Evolutionary conservation across 2,113 vertebrate species (phyloP).

Genomic region (Manacus vitellinus): DNA sequence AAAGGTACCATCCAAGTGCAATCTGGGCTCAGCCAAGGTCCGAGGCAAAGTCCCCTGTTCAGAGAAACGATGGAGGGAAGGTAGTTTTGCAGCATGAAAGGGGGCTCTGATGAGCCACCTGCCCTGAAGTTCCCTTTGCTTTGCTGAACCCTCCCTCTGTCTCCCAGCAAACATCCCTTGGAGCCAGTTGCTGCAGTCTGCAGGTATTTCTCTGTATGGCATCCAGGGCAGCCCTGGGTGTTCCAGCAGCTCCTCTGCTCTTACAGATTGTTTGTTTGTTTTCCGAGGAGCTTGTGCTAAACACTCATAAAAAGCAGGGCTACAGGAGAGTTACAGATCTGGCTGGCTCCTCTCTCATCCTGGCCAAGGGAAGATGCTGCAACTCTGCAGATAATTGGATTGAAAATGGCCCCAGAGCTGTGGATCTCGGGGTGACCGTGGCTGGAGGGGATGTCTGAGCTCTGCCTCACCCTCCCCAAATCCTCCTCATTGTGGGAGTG

Average conservation of each 20-base stretch:
- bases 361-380: background rate
- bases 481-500: background rate
- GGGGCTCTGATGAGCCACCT: background rate
- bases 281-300: background rate
- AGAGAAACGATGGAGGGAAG: background rate
- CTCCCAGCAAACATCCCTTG: background rate
- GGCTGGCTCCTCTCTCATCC: background rate
- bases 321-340: background rate
- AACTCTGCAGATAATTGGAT: background rate
- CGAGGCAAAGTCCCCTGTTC: background rate
- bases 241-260: background rate
- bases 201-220: background rate
- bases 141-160: background rate
- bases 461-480: background rate
- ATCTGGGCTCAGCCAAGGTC: background rate
- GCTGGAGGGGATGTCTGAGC: background rate
- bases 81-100: background rate
- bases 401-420: background rate
- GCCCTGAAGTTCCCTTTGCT: background rate
- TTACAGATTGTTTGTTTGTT: background rate
- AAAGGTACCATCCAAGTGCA: background rate
- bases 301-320: background rate
- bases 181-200: background rate
- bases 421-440: background rate
- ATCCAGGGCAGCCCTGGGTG: accelerated